Evolutionary conservation across 1,140 invertebrate species (phyloP).

Genomic region (Fopius arisanus): DNA sequence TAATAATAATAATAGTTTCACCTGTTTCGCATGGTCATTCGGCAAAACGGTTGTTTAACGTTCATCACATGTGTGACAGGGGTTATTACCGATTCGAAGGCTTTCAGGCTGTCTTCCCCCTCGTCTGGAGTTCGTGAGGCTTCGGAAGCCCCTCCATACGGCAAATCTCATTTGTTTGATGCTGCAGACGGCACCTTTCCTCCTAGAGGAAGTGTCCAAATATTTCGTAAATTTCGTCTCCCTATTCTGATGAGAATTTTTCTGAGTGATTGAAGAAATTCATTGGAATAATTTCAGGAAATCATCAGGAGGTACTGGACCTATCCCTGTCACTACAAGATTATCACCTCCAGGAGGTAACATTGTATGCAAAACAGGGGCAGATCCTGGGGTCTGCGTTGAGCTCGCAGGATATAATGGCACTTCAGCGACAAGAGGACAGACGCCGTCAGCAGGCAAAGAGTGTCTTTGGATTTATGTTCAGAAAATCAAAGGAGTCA

Average conservation of each 20-base stretch:
- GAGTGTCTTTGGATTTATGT: conserved; percentile 67
- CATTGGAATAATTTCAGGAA: conserved; percentile 62
- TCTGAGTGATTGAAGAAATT: background rate
- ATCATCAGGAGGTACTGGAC: conserved; percentile 70
- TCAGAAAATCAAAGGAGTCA: conserved; percentile 63
- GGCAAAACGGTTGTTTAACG: background rate
- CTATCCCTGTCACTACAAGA: conserved; percentile 69
- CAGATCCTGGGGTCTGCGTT: conserved; percentile 64
- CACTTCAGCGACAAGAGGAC: conserved; percentile 68
- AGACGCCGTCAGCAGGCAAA: conserved; percentile 64
- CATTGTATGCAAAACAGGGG: conserved; percentile 67
- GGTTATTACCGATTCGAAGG: background rate
- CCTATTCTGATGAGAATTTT: no score
- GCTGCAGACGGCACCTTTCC: conserved; percentile 9
- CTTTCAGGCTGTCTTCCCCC: background rate
- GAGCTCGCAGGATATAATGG: conserved; percentile 72
- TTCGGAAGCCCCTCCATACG: conserved; percentile 46
- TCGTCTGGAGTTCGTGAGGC: conserved; percentile 31
- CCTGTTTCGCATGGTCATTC: background rate
- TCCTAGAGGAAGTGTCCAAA: background rate
- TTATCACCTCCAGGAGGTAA: conserved; percentile 74
- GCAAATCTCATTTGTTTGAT: conserved; percentile 42
- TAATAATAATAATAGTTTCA: background rate
- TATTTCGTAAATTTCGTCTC: background rate
- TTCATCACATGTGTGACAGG: background rate